Base-by-base conservation (phyloP, 2,888 invertebrate species). In the Dasypolia templi region DNA sequence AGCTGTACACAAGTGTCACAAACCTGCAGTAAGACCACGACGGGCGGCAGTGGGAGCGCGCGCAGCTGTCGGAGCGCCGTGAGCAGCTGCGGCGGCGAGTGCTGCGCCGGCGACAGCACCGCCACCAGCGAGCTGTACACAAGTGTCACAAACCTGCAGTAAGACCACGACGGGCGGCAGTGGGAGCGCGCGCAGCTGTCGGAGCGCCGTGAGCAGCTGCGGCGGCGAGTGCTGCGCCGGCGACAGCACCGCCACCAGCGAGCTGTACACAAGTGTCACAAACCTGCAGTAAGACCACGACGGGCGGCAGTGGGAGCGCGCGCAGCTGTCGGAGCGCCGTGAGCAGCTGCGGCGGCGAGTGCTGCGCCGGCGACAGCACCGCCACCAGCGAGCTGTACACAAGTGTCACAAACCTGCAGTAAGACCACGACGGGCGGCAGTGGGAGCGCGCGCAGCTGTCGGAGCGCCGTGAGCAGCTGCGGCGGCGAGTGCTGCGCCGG, bases 1-100 rank as follows among this genome's bases (percentile, higher is more conserved):
- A 92, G 2, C 95, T n/a, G n/a, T n/a, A n/a, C n/a, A n/a, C 29
- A 56, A 56, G 5, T 11, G 29, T 3, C 19, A 62, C 74, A 26
- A 70, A 95, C 96, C 95, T 96, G 96, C 67, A 96, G 88, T 64
- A 96, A 80, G 0, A 96, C 95, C 42, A 96, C 93, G 82, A 95
- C 94, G 44, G 95, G 96, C 75, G 95, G 94, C 73, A 93, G 84
- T 3, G 95, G 92, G 75, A 96, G 83, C 35, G 94, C 93, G 14
- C 93, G 91, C 79, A 96, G 91, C 77, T 95, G 94, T 0, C 92
- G 82, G 77, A 96, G 89, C 51, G 94, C 94, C 0, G 90, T 89
- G 44, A 95, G 93, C 74, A 96, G 92, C 85, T 95, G 94, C 77
- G 88, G 91, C 70, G 96, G 89, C 19, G 94, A 86, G 91, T 95